Evolutionary conservation across 2,888 invertebrate genomes (phyloP).

Genomic region (Galerucella nymphaeae): DNA sequence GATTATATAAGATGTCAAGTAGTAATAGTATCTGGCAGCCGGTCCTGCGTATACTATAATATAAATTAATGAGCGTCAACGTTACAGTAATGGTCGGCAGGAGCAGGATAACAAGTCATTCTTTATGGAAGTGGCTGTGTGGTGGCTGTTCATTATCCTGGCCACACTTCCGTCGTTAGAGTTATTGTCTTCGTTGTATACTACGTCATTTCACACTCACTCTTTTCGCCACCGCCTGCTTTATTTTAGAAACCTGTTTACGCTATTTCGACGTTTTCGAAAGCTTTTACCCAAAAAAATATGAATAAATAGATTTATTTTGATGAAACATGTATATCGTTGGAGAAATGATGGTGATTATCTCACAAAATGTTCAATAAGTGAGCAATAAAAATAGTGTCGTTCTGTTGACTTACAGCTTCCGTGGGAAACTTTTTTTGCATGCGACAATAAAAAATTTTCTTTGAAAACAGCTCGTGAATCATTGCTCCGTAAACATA

Average conservation of each 20-base stretch:
- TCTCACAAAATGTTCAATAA: neutral
- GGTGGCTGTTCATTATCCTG: slow-evolving; percentile 46
- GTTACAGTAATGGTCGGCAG: slow-evolving; percentile 34
- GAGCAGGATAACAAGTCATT: slow-evolving; percentile 48
- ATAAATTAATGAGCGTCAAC: slow-evolving; percentile 40
- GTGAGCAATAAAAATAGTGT: slow-evolving; percentile 10
- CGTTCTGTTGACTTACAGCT: slow-evolving; percentile 18
- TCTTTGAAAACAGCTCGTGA: slow-evolving; percentile 2
- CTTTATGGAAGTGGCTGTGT: slow-evolving; percentile 46
- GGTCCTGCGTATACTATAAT: slow-evolving; percentile 26
- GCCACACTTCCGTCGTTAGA: slow-evolving; percentile 46
- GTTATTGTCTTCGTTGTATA: slow-evolving; percentile 46
- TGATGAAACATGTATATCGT: no score
- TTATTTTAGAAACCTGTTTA: slow-evolving; percentile 25
- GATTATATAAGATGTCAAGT: no score
- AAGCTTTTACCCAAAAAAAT: neutral
- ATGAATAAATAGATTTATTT: no score
- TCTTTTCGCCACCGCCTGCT: slow-evolving; percentile 23
- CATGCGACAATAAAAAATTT: slow-evolving; percentile 13
- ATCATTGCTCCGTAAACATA: slow-evolving; percentile 3
- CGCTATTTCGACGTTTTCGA: slow-evolving; percentile 6
- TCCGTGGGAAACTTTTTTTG: slow-evolving; percentile 4
- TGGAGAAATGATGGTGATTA: no score
- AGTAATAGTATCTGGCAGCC: slow-evolving; percentile 3
- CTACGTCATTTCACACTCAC: slow-evolving; percentile 38